Evolutionary conservation across 2,113 vertebrate species (phyloP).

Genomic region (Charina bottae): DNA sequence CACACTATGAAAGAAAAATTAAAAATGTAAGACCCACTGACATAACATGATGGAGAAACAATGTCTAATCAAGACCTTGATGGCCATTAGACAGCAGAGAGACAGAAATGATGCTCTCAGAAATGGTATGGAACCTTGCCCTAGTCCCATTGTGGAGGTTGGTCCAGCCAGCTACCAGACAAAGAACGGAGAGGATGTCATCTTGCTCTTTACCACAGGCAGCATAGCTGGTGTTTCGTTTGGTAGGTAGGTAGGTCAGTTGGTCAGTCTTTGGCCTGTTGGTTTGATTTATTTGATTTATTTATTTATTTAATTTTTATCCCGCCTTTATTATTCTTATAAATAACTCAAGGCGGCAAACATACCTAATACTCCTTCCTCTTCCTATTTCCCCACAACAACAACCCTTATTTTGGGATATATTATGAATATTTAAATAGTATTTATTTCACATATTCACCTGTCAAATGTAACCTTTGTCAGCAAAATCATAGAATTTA

Average conservation of each 20-base stretch:
- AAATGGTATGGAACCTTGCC: not conserved
- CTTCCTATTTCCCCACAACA: too few relatives aligned
- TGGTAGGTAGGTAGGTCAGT: not conserved
- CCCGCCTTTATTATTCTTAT: too few relatives aligned
- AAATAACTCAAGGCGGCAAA: too few relatives aligned
- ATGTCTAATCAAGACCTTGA: not conserved
- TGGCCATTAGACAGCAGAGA: not conserved
- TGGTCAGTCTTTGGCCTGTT: not conserved
- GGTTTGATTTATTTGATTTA: too few relatives aligned
- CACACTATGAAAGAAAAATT: not conserved
- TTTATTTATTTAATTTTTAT: too few relatives aligned
- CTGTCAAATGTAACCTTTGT: not conserved
- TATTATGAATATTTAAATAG: not conserved
- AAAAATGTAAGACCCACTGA: not conserved
- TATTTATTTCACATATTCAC: not conserved
- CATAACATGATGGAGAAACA: not conserved
- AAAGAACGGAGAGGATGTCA: not conserved
- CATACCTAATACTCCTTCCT: too few relatives aligned
- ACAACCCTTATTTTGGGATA: not conserved
- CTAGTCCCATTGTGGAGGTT: not conserved
- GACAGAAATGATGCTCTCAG: not conserved
- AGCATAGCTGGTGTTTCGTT: not conserved
- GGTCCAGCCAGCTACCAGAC: not conserved
- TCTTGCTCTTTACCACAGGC: not conserved
- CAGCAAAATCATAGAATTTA: not conserved